Percentiles rank a stretch among this genome's conserved stretches.
Conservation (phyloP, 2,797 vertebrate species). For the Syndactyla subalaris region DNA sequence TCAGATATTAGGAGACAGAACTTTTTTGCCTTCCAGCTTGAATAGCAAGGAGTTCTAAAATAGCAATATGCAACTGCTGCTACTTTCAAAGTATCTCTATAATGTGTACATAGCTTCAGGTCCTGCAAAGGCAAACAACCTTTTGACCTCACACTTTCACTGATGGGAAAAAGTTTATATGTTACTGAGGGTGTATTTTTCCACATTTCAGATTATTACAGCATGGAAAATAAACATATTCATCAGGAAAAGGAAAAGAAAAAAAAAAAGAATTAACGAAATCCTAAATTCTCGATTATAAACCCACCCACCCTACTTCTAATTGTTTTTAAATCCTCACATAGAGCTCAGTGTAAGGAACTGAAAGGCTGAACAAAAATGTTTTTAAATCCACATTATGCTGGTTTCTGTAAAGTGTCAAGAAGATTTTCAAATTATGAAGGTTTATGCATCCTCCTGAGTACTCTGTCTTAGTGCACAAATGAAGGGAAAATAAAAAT, state of each 20-base stretch:
- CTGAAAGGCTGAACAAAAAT: background rate
- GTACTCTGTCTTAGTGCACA: background rate
- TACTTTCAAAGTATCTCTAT: background rate
- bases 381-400: background rate
- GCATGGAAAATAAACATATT: background rate
- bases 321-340: conserved; percentile 15
- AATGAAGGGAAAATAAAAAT: conserved; percentile 12
- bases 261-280: background rate
- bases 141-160: background rate
- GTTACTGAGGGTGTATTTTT: background rate
- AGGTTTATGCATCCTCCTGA: background rate
- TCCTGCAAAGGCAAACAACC: background rate
- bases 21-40: background rate
- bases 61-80: background rate
- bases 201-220: background rate
- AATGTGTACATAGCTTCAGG: background rate
- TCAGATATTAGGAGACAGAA: background rate
- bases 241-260: background rate
- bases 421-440: background rate
- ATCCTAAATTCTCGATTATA: background rate
- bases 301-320: background rate
- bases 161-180: background rate
- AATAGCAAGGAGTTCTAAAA: background rate
- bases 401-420: background rate
- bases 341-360: background rate